phyloP scores from a whole-genome alignment of 1,140 invertebrate genomes.

The Cyrtorhinus lividipennis region DNA sequence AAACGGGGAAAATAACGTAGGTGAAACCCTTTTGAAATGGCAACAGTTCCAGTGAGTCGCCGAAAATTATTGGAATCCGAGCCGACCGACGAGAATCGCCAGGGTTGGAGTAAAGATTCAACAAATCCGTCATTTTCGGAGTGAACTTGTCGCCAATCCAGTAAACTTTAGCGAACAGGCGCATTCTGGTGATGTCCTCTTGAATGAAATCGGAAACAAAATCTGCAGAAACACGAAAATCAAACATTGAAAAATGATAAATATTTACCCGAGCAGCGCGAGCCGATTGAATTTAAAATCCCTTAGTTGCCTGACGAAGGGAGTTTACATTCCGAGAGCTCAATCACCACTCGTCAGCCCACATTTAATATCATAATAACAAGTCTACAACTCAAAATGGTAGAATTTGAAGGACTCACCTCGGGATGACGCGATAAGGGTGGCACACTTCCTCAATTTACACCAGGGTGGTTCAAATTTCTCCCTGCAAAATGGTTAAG shows the following conservation, averaged over 20 bases:
- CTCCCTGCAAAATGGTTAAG: background rate
- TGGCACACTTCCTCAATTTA: background rate
- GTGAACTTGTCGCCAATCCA: conserved; percentile 40
- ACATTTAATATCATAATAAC: background rate
- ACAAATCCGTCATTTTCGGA: conserved; percentile 35
- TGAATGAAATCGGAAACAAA: conserved; percentile 35
- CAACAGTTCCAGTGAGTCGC: conserved; percentile 7
- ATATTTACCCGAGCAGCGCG: background rate
- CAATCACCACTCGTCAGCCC: too few species aligned
- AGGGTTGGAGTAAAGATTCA: conserved; percentile 32
- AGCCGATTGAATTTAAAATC: conserved; percentile 4
- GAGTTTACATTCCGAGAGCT: too few species aligned
- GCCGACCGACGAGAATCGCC: conserved; percentile 18
- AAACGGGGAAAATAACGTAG: conserved; percentile 38
- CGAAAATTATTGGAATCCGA: background rate
- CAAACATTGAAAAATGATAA: background rate
- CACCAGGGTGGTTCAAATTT: background rate
- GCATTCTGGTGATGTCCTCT: conserved; percentile 37
- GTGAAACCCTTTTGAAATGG: conserved; percentile 7
- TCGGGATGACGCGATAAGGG: background rate
- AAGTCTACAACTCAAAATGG: background rate
- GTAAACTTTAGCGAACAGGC: conserved; percentile 41
- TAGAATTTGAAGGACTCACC: background rate
- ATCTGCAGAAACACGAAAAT: background rate
- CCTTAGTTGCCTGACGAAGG: background rate